Evolutionary conservation across 1,140 invertebrate genomes (phyloP).

Genomic region (Drosophila truncata): DNA sequence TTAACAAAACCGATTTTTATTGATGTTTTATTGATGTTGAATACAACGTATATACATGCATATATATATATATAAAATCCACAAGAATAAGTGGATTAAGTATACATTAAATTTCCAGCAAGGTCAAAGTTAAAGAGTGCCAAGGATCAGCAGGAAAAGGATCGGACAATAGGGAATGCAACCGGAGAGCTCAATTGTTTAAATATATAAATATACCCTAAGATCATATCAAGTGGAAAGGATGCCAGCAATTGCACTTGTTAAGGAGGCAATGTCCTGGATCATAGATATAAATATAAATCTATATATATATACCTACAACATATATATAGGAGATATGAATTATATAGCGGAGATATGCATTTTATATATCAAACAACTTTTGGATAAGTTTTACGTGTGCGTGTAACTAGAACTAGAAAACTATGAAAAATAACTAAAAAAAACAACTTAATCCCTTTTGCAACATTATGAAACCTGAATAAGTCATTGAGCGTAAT

Average conservation of each 20-base stretch:
- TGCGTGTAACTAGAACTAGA: constrained; percentile 51
- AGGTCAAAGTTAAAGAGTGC: constrained; percentile 16
- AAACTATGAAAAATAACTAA: constrained; percentile 13
- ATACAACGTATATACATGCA: constrained; percentile 61
- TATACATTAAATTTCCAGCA: constrained; percentile 56
- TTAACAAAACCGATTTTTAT: constrained; percentile 74
- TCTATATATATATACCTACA: constrained; percentile 26
- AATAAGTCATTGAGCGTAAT: constrained; percentile 6
- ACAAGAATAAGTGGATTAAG: constrained; percentile 38
- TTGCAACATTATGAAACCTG: constrained; percentile 11
- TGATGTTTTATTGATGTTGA: constrained; percentile 77
- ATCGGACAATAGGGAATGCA: constrained; percentile 57
- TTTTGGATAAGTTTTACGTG: constrained; percentile 81
- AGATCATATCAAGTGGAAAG: constrained; percentile 50
- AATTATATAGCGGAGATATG: constrained; percentile 58
- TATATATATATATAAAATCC: constrained; percentile 8
- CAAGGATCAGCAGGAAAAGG: background rate
- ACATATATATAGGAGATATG: constrained; percentile 32
- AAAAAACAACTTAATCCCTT: constrained; percentile 12
- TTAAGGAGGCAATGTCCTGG: constrained; percentile 35
- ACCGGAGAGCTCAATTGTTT: constrained; percentile 60
- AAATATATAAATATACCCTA: constrained; percentile 18
- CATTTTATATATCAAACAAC: constrained; percentile 73
- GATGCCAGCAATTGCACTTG: constrained; percentile 68
- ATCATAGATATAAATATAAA: constrained; percentile 23